phyloP scores from a whole-genome alignment of 64 coral and sea anemone species.

The Hydrozoanthus tunicans region DNA sequence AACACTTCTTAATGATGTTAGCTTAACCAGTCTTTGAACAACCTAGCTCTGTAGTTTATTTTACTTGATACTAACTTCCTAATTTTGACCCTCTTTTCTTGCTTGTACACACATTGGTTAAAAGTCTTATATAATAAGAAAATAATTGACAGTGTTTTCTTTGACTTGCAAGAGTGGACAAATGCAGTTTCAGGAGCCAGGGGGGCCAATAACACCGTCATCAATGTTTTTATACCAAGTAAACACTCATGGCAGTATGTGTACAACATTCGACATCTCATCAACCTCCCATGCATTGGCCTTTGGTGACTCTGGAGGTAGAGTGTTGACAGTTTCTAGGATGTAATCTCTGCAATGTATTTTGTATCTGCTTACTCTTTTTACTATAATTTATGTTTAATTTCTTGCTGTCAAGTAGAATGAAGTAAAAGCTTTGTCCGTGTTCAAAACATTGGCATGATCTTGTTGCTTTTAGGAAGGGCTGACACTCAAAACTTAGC shows the following conservation, averaged over 20 bases:
- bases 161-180: slow-evolving; percentile 62
- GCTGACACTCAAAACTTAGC: too few species aligned
- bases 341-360: not conserved
- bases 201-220: slow-evolving; percentile 73
- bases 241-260: slow-evolving; percentile 84
- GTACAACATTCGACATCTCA: slow-evolving; percentile 85
- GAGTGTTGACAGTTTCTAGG: not conserved
- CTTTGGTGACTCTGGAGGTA: slow-evolving; percentile 96
- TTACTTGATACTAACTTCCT: too few species aligned
- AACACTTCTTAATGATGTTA: too few species aligned
- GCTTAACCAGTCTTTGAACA: too few species aligned
- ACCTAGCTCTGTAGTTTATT: too few species aligned
- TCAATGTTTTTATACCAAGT: slow-evolving; percentile 98
- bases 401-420: not conserved
- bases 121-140: too few species aligned
- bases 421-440: too few species aligned
- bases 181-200: slow-evolving; percentile 85
- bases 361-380: not conserved
- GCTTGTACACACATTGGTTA: too few species aligned
- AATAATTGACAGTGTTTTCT: too few species aligned
- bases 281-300: slow-evolving; percentile 85
- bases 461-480: too few species aligned
- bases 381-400: not conserved
- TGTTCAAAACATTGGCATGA: too few species aligned
- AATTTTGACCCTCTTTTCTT: too few species aligned